Evolutionary conservation across 1,140 invertebrate genomes (phyloP), one percentile per base, ranked within the genome.

Genomic region (Drosophila santomea): DNA sequence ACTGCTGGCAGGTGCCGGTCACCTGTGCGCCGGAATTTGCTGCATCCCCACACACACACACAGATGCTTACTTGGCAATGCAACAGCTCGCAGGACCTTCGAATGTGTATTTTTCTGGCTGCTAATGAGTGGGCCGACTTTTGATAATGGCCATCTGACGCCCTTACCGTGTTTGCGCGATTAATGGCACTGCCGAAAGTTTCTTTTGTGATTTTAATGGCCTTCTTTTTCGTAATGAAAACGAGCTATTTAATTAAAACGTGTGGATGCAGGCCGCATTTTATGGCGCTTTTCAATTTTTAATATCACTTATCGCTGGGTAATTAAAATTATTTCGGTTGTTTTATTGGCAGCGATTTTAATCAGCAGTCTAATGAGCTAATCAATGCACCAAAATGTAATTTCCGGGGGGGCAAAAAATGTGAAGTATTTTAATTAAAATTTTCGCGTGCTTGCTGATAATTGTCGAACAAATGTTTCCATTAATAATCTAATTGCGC

Each of bases 401-500:
- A 86, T 86, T 83, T 86, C 79, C 83, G 76, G 45, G n/a, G 10
- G n/a, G 2, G n/a, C 35, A 66, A 72, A 48, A 52, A 58, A 25
- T 20, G 14, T 52, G 44, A 64, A 62, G 67, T 48, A 80, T 79
- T 86, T 86, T 86, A 86, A 86, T 89, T 86, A 86, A 83, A 86
- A 86, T 60, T 89, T 51, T 57, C 56, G 35, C 58, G 28, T 71
- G 50, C 71, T 64, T 57, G 64, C 69, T 68, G 84, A 84, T 89
- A 89, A 88, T 89, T 84, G 73, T 72, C 69, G 72, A 74, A 84
- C 84, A 84, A 88, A 88, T 89, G 80, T 84, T 88, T 80, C 80
- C 80, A 88, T 88, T 83, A 89, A 88, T 88, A 88, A 84, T 89
- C 84, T 88, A 88, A 88, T 89, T 89, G 84, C 57, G 72, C 84